These are phyloP conservation scores for Notolabrus celidotus DNA, from an alignment of 2,797 vertebrate genomes.

Conservation along the genomic window DNA sequence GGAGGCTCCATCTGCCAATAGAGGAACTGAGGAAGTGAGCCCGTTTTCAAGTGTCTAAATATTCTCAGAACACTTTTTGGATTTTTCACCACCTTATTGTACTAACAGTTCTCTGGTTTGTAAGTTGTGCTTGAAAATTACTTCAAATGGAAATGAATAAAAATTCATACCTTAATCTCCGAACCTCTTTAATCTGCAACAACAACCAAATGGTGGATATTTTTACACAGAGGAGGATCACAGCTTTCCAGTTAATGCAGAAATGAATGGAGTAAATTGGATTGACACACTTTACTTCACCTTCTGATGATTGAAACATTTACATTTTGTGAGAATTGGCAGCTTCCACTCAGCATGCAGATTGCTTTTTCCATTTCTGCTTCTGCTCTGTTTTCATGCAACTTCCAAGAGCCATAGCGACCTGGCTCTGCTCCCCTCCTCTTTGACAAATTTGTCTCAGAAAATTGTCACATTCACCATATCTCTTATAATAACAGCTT, in stretches of 20 bases:
- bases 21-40: no score
- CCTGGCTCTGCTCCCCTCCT: constrained; percentile 34
- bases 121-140: constrained; percentile 8
- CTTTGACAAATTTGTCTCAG: constrained; percentile 19
- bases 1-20: no score
- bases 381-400: constrained; percentile 30
- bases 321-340: constrained; percentile 31
- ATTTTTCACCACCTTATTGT: background rate
- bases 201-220: no score
- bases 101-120: constrained; percentile 17
- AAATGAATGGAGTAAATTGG: constrained; percentile 32
- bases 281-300: constrained; percentile 41
- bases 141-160: constrained; percentile 15
- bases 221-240: no score
- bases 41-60: no score
- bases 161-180: constrained; percentile 17
- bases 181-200: no score
- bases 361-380: constrained; percentile 66
- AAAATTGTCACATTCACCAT: constrained; percentile 28
- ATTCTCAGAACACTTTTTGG: background rate
- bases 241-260: background rate
- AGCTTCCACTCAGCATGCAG: constrained; percentile 44
- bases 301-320: constrained; percentile 54
- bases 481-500: constrained; percentile 40
- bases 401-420: constrained; percentile 36